Conservation (phyloP, 1,140 invertebrate genomes). For the Spodoptera frugiperda region DNA sequence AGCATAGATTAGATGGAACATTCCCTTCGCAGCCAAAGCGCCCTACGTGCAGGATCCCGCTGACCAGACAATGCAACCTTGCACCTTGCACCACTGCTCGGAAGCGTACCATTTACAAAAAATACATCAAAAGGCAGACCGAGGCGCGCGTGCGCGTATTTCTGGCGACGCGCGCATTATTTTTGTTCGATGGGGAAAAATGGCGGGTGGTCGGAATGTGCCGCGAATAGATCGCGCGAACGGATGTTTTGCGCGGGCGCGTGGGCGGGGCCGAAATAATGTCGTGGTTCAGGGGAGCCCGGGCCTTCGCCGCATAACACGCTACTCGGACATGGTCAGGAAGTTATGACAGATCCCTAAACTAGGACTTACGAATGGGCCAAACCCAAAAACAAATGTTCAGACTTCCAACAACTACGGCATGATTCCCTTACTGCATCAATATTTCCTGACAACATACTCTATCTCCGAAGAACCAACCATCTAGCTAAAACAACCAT, state of each 20-base stretch:
- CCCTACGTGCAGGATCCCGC: neutral
- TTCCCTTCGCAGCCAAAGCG: neutral
- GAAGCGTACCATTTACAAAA: constrained; percentile 37
- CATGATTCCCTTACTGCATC: too few relatives aligned
- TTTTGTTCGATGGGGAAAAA: constrained; percentile 71
- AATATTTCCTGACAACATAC: neutral
- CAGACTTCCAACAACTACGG: neutral
- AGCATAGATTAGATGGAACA: too few relatives aligned
- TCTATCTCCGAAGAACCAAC: neutral
- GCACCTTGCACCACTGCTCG: constrained; percentile 47
- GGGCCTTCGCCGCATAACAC: neutral
- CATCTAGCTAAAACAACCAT: too few relatives aligned
- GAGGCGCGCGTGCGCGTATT: constrained; percentile 64
- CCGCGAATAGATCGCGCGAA: constrained; percentile 70
- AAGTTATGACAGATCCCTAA: neutral
- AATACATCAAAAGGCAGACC: constrained; percentile 46
- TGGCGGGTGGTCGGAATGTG: constrained; percentile 71
- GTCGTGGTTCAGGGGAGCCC: constrained; percentile 23
- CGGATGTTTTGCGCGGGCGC: constrained; percentile 61
- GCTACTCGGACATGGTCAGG: neutral
- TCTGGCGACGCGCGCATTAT: constrained; percentile 70
- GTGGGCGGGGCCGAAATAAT: constrained; percentile 29
- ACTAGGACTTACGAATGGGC: neutral
- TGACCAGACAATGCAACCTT: constrained; percentile 39
- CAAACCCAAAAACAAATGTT: neutral